Evolutionary conservation across 2,797 vertebrate genomes (phyloP).

Genomic region (Micropoecilia bifurca): DNA sequence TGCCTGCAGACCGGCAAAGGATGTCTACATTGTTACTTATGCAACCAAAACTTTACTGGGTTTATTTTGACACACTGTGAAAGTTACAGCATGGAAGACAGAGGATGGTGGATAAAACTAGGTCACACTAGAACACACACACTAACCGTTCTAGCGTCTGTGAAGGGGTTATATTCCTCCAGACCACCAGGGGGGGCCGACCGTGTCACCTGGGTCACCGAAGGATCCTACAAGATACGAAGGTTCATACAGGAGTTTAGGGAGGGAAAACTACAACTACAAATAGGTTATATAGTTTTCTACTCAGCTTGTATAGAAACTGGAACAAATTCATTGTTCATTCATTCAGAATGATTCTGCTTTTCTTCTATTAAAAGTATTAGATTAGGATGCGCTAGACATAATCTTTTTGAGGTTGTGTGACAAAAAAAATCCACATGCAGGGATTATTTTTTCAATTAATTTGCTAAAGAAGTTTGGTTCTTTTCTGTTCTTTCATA

Average conservation of each 20-base stretch:
- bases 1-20: conserved; percentile 76
- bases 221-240: conserved; percentile 87
- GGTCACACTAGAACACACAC: conserved; percentile 44
- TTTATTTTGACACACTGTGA: conserved; percentile 47
- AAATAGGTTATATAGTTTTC: not conserved
- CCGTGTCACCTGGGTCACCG: conserved; percentile 94
- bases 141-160: conserved; percentile 92
- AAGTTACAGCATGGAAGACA: conserved; percentile 27
- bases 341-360: not conserved
- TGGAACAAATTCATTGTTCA: not conserved
- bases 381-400: not conserved
- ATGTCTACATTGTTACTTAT: conserved; percentile 35
- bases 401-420: not conserved
- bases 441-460: not conserved
- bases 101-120: conserved; percentile 44
- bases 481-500: not conserved
- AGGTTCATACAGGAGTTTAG: conserved; percentile 35
- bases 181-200: conserved; percentile 89
- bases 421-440: not conserved
- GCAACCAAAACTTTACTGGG: conserved; percentile 23
- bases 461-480: not conserved
- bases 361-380: not conserved
- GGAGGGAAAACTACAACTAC: conserved; percentile 24
- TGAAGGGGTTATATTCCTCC: conserved; percentile 96
- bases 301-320: not conserved